These are phyloP conservation scores for Diloba caeruleocephala DNA, from an alignment of 2,888 invertebrate species.

Conservation along the genomic window DNA sequence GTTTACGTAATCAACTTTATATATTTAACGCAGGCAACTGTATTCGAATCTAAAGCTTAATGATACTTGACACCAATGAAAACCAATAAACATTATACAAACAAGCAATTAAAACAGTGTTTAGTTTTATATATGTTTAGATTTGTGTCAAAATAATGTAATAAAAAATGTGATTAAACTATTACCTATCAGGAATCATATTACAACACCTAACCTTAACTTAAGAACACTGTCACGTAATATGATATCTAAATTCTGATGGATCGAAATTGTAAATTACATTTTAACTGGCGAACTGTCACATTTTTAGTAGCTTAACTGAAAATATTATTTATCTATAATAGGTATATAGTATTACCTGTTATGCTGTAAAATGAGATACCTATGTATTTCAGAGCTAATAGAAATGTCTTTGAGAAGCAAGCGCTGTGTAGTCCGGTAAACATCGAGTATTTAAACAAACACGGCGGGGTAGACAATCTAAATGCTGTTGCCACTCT, in stretches of 20 bases:
- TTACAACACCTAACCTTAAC: conserved; percentile 24
- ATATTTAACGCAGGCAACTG: no score
- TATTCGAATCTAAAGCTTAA: background rate
- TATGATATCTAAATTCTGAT: conserved; percentile 28
- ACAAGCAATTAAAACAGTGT: conserved; percentile 9
- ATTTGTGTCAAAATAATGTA: background rate
- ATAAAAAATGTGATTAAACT: conserved; percentile 8
- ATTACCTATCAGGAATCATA: conserved; percentile 8
- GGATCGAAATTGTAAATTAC: conserved; percentile 16
- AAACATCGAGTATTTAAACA: conserved; percentile 39
- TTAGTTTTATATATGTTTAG: conserved; percentile 3
- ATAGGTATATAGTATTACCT: background rate
- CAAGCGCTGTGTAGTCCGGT: background rate
- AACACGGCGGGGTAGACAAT: conserved; percentile 47
- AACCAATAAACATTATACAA: conserved; percentile 9
- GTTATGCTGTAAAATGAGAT: conserved; percentile 1
- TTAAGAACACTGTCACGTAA: conserved; percentile 16
- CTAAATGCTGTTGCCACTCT: conserved; percentile 76
- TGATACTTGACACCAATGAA: conserved; percentile 3
- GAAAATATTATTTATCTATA: conserved; percentile 5
- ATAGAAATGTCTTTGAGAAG: background rate
- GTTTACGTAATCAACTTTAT: conserved; percentile 8
- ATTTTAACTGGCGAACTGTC: conserved; percentile 15
- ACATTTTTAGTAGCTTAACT: conserved; percentile 3
- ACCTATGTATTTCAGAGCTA: background rate